A percentile compares a stretch with the other conserved stretches of the same genome.
These are phyloP conservation scores for Conus canariensis DNA, from an alignment of 2,888 invertebrate genomes.

Conservation along the genomic window DNA sequence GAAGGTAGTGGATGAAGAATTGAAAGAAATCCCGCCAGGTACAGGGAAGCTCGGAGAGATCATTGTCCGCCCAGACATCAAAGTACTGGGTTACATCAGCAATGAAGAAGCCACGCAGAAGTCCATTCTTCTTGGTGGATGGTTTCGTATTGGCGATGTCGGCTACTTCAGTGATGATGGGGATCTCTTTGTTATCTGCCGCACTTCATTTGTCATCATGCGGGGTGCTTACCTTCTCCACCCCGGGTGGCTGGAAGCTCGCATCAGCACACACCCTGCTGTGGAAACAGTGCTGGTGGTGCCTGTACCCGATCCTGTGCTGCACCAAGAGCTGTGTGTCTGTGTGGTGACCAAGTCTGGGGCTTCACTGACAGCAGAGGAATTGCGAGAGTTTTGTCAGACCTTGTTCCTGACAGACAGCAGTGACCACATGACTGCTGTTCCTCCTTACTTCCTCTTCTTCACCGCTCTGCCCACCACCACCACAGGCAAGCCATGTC, in stretches of 20 bases:
- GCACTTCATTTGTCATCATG: slow-evolving; percentile 37
- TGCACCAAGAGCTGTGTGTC: no score
- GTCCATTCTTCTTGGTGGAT: neutral
- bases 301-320: no score
- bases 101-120: slow-evolving; percentile 11
- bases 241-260: slow-evolving; percentile 44
- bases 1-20: slow-evolving; percentile 40
- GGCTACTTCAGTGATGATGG: slow-evolving; percentile 33
- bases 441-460: slow-evolving; percentile 49
- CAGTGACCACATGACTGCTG: slow-evolving; percentile 39
- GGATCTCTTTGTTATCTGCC: slow-evolving; percentile 37
- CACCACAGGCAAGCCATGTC: no score
- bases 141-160: slow-evolving; percentile 34
- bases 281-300: no score
- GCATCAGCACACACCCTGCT: slow-evolving; percentile 36
- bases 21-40: neutral
- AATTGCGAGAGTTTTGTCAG: no score
- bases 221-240: slow-evolving; percentile 33
- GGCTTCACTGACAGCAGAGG: no score
- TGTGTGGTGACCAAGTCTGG: no score
- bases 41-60: slow-evolving; percentile 18
- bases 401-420: slow-evolving; percentile 26
- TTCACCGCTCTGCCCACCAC: no score
- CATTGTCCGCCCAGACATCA: neutral
- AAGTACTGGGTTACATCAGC: neutral